Base-by-base conservation (phyloP, 2,113 vertebrate species). In the Myocastor coypus region DNA sequence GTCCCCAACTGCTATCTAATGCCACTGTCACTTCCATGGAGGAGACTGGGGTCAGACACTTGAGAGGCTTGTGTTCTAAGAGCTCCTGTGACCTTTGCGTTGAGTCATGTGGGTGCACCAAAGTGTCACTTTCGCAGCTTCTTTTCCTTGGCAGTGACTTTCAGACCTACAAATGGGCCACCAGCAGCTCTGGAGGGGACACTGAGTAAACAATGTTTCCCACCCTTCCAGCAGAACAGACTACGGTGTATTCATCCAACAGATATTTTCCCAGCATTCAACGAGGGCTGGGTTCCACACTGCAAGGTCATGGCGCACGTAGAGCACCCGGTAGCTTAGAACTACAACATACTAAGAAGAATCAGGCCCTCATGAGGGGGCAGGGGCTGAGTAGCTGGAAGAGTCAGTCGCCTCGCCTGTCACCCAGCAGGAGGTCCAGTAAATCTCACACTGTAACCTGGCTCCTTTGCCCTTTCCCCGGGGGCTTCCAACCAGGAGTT, bases 61-160 rank as follows among this genome's bases (percentile, higher is more conserved):
- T 75, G 96, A 97, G 96, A 97, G n/a, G 75, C n/a, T 84, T 95
- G 87, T 95, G 88, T 92, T 94, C 87, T 71, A 61, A 91, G 73
- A 84, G 78, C 92, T 97, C 92, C 85, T 93, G 80, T 93, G 86
- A 89, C 95, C 87, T 96, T 46, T 61, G 92, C 93, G 96, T 83
- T 68, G 40, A 93, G 93, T 97, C 96, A 93, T 88, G 87, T 83
- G 92, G 87, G 86, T 89, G 24, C 82, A 71, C 9, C 40, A 73
- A 94, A 40, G 90, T 97, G 88, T 97, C 94, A 75, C 73, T 87
- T 94, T 86, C 73, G 78, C 89, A 34, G 93, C 68, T 97, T 96
- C 92, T 92, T 71, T 96, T 95, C 96, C 97, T 92, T 96, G 90
- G 91, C 86, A 20, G 24, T 94, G 92, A 97, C 92, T 94, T 96